Conservation (phyloP, 1,140 invertebrate genomes). For the Camponotus vicinus region DNA sequence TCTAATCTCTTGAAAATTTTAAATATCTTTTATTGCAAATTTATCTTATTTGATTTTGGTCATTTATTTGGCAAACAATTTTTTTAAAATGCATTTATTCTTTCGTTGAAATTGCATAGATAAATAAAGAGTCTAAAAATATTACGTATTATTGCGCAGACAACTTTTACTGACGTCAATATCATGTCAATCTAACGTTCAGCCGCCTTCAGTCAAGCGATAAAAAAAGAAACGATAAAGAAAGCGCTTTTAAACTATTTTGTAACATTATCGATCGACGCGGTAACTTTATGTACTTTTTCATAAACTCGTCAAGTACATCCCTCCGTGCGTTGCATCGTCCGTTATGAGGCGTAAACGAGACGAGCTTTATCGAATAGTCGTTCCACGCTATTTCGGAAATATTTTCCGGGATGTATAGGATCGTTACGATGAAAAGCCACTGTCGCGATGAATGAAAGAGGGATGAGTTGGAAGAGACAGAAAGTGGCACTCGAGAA, state of each 20-base stretch:
- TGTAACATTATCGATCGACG: conserved; percentile 21
- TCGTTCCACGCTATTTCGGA: conserved; percentile 18
- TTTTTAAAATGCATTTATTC: neutral
- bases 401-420: conserved; percentile 11
- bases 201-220: neutral
- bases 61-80: neutral
- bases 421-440: conserved; percentile 19
- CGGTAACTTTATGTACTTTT: conserved; percentile 3
- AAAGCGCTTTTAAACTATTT: conserved; percentile 27
- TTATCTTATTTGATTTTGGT: neutral
- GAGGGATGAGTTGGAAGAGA: neutral
- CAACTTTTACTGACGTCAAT: conserved; percentile 25
- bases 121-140: neutral
- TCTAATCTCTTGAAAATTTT: neutral
- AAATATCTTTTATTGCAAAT: neutral
- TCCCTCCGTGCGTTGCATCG: neutral
- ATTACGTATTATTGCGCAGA: neutral
- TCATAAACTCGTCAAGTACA: conserved; percentile 5
- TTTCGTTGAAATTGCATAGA: neutral
- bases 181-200: neutral
- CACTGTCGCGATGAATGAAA: neutral
- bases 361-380: conserved; percentile 1
- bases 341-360: neutral
- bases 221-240: conserved; percentile 14
- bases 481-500: conserved; percentile 26